Evolutionary conservation across 2,113 vertebrate species (phyloP).

Genomic region (Scopus umbretta): DNA sequence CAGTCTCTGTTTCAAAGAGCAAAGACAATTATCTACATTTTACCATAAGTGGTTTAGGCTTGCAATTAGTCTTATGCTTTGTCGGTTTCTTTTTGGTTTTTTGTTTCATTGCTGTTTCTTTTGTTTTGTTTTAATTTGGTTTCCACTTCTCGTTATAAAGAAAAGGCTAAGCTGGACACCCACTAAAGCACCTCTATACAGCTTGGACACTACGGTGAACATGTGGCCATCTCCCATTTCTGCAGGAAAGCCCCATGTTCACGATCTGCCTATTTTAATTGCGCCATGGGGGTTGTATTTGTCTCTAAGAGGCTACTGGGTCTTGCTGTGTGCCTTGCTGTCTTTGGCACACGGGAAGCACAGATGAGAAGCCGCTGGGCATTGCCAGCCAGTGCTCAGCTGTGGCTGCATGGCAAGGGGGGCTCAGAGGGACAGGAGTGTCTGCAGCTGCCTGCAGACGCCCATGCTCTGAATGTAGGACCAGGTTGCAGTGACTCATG

Average conservation of each 20-base stretch:
- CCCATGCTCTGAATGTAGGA: not conserved
- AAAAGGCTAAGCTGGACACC: not conserved
- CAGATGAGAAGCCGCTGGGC: not conserved
- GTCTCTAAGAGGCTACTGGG: not conserved
- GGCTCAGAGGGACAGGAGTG: rapidly evolving
- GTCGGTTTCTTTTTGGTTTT: not conserved
- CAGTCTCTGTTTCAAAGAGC: not conserved
- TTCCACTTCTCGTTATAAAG: not conserved
- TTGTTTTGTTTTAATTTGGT: not conserved
- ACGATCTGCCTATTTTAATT: not conserved
- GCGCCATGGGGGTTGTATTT: not conserved
- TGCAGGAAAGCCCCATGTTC: not conserved
- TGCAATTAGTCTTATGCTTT: not conserved
- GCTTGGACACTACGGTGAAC: not conserved
- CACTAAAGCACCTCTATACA: not conserved
- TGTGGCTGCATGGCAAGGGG: not conserved
- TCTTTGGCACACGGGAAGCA: not conserved
- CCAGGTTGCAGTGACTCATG: not conserved
- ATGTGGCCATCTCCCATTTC: not conserved
- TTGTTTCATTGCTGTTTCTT: not conserved
- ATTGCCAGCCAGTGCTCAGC: not conserved
- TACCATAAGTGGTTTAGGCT: not conserved
- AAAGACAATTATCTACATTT: not conserved
- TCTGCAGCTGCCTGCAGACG: not conserved
- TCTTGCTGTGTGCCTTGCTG: not conserved